Conservation (phyloP, 1,140 invertebrate species). For the Rhyacophila brunnea region DNA sequence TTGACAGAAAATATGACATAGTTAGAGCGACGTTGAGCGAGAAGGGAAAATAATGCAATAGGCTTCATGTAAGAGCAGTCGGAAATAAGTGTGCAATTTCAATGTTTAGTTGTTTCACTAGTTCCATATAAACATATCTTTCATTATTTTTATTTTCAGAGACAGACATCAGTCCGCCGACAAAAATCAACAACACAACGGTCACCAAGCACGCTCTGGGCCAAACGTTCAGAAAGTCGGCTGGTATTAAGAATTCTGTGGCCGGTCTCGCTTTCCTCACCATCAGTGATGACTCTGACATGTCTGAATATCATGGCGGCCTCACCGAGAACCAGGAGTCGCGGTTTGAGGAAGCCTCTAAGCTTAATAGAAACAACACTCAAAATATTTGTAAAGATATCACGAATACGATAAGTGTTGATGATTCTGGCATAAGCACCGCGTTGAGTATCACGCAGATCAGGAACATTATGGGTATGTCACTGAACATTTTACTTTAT, state of each 20-base stretch:
- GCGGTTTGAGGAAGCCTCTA: neutral
- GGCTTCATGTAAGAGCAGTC: too few species aligned
- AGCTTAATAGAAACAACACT: conserved; percentile 1
- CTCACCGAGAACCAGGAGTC: neutral
- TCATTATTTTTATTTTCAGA: neutral
- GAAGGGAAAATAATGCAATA: too few species aligned
- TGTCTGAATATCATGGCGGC: conserved; percentile 7
- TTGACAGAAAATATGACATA: too few species aligned
- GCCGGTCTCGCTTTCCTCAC: conserved; percentile 11
- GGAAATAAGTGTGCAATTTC: neutral
- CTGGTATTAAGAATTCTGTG: neutral
- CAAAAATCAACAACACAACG: too few species aligned
- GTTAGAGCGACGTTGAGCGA: too few species aligned
- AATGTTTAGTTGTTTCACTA: neutral
- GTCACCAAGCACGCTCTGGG: neutral
- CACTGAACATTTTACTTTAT: too few species aligned
- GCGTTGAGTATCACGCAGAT: conserved; percentile 29
- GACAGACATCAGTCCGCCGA: neutral
- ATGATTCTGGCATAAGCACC: conserved; percentile 23
- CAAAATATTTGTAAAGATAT: conserved; percentile 10
- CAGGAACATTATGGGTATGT: conserved; percentile 30
- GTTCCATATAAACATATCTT: neutral
- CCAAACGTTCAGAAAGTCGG: conserved; percentile 7
- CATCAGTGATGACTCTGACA: conserved; percentile 13
- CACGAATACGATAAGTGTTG: conserved; percentile 11